Evolutionary conservation across 1,140 invertebrate species (phyloP), one percentile per base, ranked within the genome.

Genomic region (Mycetomoellerius zeteki): DNA sequence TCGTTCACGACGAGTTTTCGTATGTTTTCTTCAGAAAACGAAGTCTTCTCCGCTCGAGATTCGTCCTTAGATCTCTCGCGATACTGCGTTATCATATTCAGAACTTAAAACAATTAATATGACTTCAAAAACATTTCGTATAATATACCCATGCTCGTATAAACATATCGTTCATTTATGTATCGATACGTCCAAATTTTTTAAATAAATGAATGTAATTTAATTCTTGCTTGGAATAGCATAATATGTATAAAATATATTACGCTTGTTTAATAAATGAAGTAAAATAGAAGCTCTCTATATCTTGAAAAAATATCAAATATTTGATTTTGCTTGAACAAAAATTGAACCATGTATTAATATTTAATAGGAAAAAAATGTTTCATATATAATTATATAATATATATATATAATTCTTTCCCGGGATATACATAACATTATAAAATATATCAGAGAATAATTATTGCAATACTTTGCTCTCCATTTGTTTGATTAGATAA

Each of bases 1-100:
- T 60, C 80, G 16, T 47, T 30, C 80, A 33, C 37, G 33, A 72
- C 27, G 16, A 73, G 19, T 16, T 43, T 71, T 80, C 30, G 4
- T 67, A 54, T 7, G 52, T 81, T 56, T 24, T 4, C 21, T 72
- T 58, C 16, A 7, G 19, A 56, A 10, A 72, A 72, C 12, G 47
- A 47, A 50, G 14, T n/a, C 33, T 72, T 58, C 21, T 71, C 27
- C 14, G 47, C 16, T 27, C 67, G 37, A 72, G 3, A 72, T 73
- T 47, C 27, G 43, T 65, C 47, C 8, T 67, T 12, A 64, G 8
- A 14, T 80, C 75, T 62, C 24, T 47, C n/a, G 27, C 33, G 10
- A 27, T 14, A 77, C 7, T 30, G 33, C 5, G 12, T 33, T 30
- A 37, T 37, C 33, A 37, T 80, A 16, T 60, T 30, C 27, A n/a